Evolutionary conservation across 2,888 invertebrate genomes (phyloP).

Genomic region (Escarpia spicata): DNA sequence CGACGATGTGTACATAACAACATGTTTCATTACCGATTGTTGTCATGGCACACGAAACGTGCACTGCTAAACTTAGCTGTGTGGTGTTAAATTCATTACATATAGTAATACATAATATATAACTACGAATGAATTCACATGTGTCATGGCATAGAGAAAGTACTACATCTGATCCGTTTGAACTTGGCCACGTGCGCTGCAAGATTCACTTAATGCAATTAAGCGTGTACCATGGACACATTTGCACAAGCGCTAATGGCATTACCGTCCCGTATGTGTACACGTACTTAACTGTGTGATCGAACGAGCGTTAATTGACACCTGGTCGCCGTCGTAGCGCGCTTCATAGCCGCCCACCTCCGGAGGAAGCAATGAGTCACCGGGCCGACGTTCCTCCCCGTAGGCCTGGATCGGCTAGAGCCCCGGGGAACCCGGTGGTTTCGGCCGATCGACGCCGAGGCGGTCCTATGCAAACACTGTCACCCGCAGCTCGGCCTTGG

Average conservation of each 20-base stretch:
- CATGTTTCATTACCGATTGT: too few relatives aligned
- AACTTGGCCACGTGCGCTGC: too few relatives aligned
- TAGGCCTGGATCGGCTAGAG: not conserved
- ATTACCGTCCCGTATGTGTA: not conserved
- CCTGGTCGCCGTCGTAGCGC: not conserved
- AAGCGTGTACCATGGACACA: not conserved
- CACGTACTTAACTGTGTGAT: not conserved
- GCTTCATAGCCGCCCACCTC: not conserved
- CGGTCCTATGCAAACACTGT: not conserved
- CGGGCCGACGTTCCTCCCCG: not conserved
- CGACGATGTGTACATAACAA: too few relatives aligned
- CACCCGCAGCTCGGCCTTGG: not conserved
- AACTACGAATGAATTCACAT: too few relatives aligned
- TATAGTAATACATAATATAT: too few relatives aligned
- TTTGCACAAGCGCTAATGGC: not conserved
- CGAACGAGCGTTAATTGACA: not conserved
- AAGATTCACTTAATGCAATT: not conserved
- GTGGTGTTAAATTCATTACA: too few relatives aligned
- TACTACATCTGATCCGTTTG: too few relatives aligned
- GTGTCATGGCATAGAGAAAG: too few relatives aligned
- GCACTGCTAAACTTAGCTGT: too few relatives aligned
- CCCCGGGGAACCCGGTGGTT: not conserved
- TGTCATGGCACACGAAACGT: too few relatives aligned
- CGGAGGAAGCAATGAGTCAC: not conserved
- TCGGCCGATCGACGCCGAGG: not conserved